Evolutionary conservation across 2,888 invertebrate species (phyloP), one percentile per base, ranked within the genome.

Genomic region (Strigamia crassipes): DNA sequence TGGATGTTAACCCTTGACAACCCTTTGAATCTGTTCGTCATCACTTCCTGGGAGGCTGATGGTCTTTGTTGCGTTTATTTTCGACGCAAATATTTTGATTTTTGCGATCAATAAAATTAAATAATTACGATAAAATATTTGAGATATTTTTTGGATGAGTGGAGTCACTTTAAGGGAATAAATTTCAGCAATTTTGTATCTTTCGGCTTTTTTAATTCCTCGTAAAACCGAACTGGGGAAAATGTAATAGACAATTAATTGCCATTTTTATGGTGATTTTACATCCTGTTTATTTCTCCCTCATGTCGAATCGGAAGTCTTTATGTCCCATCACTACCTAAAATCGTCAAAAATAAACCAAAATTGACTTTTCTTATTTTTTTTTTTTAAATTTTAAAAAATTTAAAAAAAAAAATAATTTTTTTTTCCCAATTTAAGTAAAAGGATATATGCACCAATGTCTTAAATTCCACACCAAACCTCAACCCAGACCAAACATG

Each of bases 401-500:
- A 51, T 4, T 18, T 10, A 51, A 51, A 51, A 6, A 51, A 51
- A 51, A 51, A 13, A 8, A 51, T n/a, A 1, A 46, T 51, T 21
- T 1, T 61, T 61, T 61, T 61, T 61, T 4, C 18, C 18, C 18
- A 61, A 61, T 61, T 61, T 18, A n/a, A 61, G 61, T 61, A 61
- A 61, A 61, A 18, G 61, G 61, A 61, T 61, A 61, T 6, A 6
- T 10, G 13, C 61, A 61, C 61, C 61, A 61, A 61, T 61, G 61
- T 61, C 61, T 61, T 61, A 18, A 61, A 61, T 61, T 61, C 61
- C 61, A 61, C 10, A 61, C 61, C 18, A 61, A 61, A 61, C 61
- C 61, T 61, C 61, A 61, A 61, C 18, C 79, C 79, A 79, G 79
- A 34, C 79, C 79, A 79, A 79, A 79, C 79, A 79, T 79, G 79